Percentiles rank a stretch among this genome's conserved stretches.
Conservation (phyloP, 2,888 invertebrate genomes). For the Drosophila testacea region DNA sequence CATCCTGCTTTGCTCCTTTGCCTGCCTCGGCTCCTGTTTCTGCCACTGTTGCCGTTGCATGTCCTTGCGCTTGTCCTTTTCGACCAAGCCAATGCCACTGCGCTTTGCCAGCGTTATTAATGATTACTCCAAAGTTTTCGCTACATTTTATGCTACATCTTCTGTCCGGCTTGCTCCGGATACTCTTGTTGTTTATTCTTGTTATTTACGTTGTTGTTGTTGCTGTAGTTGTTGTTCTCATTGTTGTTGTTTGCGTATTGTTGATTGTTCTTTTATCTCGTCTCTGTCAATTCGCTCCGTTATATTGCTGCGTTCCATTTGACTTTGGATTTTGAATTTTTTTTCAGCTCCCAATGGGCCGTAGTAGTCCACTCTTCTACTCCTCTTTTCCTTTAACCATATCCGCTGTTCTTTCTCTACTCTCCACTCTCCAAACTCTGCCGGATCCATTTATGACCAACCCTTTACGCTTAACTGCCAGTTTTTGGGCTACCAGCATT, state of each 20-base stretch:
- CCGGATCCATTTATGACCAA: constrained; percentile 59
- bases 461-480: constrained; percentile 59
- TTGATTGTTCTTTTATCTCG: constrained; percentile 82
- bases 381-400: background rate
- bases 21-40: background rate
- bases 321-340: constrained; percentile 81
- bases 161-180: constrained; percentile 57
- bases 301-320: constrained; percentile 80
- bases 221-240: constrained; percentile 23
- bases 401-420: background rate
- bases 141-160: constrained; percentile 76
- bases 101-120: constrained; percentile 82
- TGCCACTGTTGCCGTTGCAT: constrained; percentile 56
- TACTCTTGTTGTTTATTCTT: constrained; percentile 39
- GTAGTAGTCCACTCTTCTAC: background rate
- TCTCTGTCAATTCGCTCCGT: constrained; percentile 80
- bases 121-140: constrained; percentile 81
- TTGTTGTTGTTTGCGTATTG: constrained; percentile 62
- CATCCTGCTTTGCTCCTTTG: background rate
- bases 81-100: constrained; percentile 72
- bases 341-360: constrained; percentile 63
- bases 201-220: constrained; percentile 5
- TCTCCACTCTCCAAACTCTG: background rate
- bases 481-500: constrained; percentile 48
- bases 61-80: constrained; percentile 82